These are phyloP conservation scores for Drosophila funebris DNA, from an alignment of 1,140 invertebrate genomes.

Conservation along the genomic window DNA sequence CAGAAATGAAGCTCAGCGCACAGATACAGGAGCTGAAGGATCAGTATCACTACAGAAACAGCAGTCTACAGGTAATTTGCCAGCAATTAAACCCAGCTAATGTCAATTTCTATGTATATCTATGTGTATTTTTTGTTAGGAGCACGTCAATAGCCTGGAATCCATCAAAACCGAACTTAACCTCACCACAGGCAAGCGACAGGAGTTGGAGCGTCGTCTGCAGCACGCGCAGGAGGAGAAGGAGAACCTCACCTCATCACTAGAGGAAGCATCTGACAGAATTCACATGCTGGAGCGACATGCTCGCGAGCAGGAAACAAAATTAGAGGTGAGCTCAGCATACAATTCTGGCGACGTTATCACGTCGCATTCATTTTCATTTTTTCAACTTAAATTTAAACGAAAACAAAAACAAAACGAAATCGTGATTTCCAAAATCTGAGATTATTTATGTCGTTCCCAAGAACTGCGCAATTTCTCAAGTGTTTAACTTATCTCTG, in stretches of 20 bases:
- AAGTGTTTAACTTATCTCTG: conserved; percentile 58
- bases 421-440: conserved; percentile 62
- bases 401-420: conserved; percentile 14
- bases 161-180: conserved; percentile 94
- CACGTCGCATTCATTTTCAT: conserved; percentile 45
- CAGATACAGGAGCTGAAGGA: conserved; percentile 93
- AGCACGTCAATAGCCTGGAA: conserved; percentile 95
- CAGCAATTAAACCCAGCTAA: not conserved
- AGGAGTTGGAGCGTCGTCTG: conserved; percentile 92
- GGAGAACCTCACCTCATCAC: conserved; percentile 89
- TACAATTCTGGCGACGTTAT: conserved; percentile 42
- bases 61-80: conserved; percentile 86
- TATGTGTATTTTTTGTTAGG: no score
- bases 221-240: conserved; percentile 90
- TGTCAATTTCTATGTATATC: no score
- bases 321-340: conserved; percentile 73
- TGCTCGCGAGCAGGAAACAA: conserved; percentile 91
- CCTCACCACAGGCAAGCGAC: conserved; percentile 92
- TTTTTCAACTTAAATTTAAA: conserved; percentile 28
- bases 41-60: conserved; percentile 92
- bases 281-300: conserved; percentile 93
- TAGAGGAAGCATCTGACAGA: conserved; percentile 95
- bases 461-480: conserved; percentile 69
- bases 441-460: conserved; percentile 60
- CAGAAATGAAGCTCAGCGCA: conserved; percentile 91